Base-by-base conservation (phyloP, 2,888 invertebrate genomes). In the Gymnosoma rotundatum region DNA sequence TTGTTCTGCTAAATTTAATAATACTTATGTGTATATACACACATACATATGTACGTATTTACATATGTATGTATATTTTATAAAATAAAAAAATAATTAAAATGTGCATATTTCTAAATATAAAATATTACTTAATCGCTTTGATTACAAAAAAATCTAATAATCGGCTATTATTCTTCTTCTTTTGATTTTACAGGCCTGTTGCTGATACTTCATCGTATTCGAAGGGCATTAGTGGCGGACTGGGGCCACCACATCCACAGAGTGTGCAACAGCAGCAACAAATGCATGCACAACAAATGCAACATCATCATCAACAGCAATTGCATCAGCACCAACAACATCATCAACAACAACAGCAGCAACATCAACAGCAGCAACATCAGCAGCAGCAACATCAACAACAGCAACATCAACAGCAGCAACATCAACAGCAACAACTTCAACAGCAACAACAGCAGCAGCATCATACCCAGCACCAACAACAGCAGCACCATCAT, bases 141-240 rank as follows among this genome's bases (percentile, higher is more conserved):
- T 48, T 50, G 38, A 74, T 75, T 88, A 88, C 89, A 89, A 75
- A 88, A 79, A 89, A 89, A 90, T 89, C 90, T 91, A 90, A 90
- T 90, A 89, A 89, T 89, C 88, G 88, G 87, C 83, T 90, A 78
- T 88, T 88, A 87, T 89, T 89, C 88, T 85, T 89, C 88, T 60
- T 86, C 85, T 89, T 86, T 87, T 88, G 91, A 89, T 88, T 90
- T 88, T 92, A 91, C 90, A 92, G 92, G 90, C 89, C 91, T 74
- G 89, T 92, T 73, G 78, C 84, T 87, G 92, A 92, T 82, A 88
- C 91, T 83, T 90, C 91, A 87, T 89, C 92, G 75, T 92, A 92
- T 86, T 89, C 89, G 86, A 92, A 92, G 89, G 90, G 90, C 42
- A 74, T 84, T 73, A 36, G 81, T 80, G 89, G 91, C 80, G 89